These are phyloP conservation scores for Leptobrachium leishanense DNA, from an alignment of 2,113 vertebrate species.

Conservation along the genomic window DNA sequence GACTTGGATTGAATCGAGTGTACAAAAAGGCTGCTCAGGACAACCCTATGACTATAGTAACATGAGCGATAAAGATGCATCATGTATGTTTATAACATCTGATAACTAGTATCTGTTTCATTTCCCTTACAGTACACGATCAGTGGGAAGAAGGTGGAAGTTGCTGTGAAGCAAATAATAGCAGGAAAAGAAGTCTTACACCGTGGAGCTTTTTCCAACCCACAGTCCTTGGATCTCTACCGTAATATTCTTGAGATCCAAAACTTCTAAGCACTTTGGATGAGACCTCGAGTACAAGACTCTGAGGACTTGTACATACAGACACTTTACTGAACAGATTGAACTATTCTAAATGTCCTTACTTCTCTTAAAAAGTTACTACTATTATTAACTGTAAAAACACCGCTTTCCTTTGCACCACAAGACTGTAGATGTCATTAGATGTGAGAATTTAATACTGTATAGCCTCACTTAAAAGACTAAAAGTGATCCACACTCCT, in stretches of 20 bases:
- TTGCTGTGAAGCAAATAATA: conserved; percentile 91
- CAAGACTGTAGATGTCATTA: too few species aligned
- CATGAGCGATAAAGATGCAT: too few species aligned
- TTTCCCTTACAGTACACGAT: conserved; percentile 80
- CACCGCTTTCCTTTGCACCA: too few species aligned
- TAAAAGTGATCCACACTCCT: too few species aligned
- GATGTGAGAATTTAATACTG: too few species aligned
- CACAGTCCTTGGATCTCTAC: conserved; percentile 87
- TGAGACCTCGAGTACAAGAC: conserved; percentile 22
- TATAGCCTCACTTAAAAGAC: too few species aligned
- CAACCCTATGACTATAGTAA: too few species aligned
- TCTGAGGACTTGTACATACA: neutral
- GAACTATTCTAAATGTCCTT: neutral
- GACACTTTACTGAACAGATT: neutral
- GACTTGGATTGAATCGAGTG: too few species aligned
- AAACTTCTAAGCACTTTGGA: conserved; percentile 72
- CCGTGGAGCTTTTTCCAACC: conserved; percentile 89
- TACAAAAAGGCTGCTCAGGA: too few species aligned
- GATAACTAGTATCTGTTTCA: neutral
- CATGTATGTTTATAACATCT: too few species aligned
- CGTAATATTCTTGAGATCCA: conserved; percentile 88
- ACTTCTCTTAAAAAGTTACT: too few species aligned
- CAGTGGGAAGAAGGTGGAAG: conserved; percentile 96
- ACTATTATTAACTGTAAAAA: too few species aligned
- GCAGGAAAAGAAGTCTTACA: conserved; percentile 84